A percentile compares a stretch with the other conserved stretches of the same genome.
Conservation (phyloP, 2,888 invertebrate genomes). For the Caenorhabditis wallacei region DNA sequence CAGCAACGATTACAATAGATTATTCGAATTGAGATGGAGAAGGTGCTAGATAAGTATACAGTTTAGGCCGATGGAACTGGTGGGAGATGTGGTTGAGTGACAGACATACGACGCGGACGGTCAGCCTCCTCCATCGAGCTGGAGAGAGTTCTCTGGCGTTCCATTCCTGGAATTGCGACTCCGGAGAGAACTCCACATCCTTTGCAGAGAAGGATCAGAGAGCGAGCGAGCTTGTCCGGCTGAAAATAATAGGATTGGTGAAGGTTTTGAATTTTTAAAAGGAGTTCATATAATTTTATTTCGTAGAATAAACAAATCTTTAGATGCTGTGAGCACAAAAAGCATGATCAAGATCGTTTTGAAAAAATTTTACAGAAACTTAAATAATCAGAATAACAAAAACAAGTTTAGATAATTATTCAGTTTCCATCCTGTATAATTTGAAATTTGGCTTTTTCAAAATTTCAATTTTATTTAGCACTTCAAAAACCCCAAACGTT, state of each 20-base stretch:
- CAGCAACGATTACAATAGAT: constrained; percentile 5
- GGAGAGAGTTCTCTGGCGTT: constrained; percentile 81
- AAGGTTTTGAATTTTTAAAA: background rate
- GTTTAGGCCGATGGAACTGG: constrained; percentile 70
- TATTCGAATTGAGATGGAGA: constrained; percentile 1
- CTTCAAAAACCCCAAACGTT: no score
- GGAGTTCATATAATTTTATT: no score
- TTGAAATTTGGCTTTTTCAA: no score
- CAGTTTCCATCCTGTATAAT: no score
- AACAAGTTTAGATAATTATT: no score
- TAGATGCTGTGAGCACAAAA: no score
- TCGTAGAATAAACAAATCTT: no score
- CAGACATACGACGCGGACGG: constrained; percentile 81
- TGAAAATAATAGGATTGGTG: constrained; percentile 84
- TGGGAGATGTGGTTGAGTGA: constrained; percentile 72
- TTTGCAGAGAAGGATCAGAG: constrained; percentile 92
- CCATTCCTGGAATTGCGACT: constrained; percentile 83
- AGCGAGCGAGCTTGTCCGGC: constrained; percentile 92
- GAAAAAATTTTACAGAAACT: no score
- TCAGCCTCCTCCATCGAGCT: constrained; percentile 83
- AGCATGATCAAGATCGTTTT: no score
- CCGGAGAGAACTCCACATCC: constrained; percentile 87
- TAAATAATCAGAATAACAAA: no score
- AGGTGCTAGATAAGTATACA: constrained; percentile 10
- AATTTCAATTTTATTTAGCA: no score